Conservation (phyloP, 2,797 vertebrate species). For the Mus minutoides region DNA sequence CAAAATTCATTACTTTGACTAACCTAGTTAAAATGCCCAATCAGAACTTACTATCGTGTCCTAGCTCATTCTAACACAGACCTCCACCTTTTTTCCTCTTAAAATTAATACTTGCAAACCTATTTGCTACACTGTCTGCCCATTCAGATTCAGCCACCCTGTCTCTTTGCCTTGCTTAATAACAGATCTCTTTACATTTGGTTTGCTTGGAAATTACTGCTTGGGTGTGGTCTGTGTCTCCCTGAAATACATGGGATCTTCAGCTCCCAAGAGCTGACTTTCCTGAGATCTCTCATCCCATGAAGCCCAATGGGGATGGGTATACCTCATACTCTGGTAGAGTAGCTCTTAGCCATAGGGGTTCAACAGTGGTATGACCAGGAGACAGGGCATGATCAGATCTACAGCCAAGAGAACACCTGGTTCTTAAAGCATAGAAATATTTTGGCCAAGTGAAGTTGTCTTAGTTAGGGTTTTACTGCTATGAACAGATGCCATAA, state of each 20-base stretch:
- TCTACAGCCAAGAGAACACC: not conserved
- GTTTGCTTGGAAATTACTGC: not conserved
- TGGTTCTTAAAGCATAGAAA: constrained; percentile 7
- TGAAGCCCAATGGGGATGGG: not conserved
- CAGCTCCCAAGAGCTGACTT: not conserved
- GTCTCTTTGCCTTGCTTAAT: not conserved
- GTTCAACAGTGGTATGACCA: not conserved
- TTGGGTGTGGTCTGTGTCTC: not conserved
- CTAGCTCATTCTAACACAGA: not conserved
- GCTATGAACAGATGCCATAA: too few species aligned
- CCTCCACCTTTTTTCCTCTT: not conserved
- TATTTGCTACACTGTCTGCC: not conserved
- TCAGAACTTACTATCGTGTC: not conserved
- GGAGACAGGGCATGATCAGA: not conserved
- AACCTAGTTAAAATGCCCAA: not conserved
- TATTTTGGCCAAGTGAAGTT: not conserved
- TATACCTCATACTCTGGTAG: not conserved
- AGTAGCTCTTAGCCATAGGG: not conserved
- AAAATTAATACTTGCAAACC: not conserved
- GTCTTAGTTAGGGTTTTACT: too few species aligned
- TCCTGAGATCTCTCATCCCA: not conserved
- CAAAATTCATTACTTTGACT: not conserved
- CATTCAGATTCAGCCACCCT: not conserved
- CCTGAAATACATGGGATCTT: not conserved
- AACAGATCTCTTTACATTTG: not conserved